Conservation (phyloP, 2,113 vertebrate species). For the Variabilichromis moorii region DNA sequence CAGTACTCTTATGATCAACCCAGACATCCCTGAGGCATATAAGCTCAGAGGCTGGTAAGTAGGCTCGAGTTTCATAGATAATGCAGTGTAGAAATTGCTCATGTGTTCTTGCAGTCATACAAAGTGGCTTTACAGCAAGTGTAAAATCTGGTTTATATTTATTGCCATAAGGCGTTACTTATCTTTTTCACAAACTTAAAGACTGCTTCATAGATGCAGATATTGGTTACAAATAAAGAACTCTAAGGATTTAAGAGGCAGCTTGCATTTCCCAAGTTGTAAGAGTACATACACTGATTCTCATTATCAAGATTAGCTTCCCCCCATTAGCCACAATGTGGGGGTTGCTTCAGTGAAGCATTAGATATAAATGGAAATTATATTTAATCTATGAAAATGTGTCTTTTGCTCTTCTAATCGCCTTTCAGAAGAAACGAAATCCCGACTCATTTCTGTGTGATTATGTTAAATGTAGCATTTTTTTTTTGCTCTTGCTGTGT, state of each 20-base stretch:
- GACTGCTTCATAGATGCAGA: neutral
- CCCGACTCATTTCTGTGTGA: conserved; percentile 11
- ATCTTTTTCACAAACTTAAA: neutral
- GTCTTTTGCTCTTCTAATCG: conserved; percentile 17
- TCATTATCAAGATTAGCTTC: conserved; percentile 57
- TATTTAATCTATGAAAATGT: conserved; percentile 38
- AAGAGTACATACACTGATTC: conserved; percentile 31
- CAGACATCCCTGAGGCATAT: conserved; percentile 91
- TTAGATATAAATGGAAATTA: conserved; percentile 55
- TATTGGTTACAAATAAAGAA: conserved; percentile 2
- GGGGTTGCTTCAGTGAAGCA: conserved; percentile 12
- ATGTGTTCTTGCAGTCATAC: neutral
- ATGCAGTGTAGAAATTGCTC: neutral
- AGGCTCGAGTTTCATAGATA: neutral
- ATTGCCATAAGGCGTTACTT: neutral
- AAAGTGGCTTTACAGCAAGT: neutral
- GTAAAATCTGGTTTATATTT: neutral
- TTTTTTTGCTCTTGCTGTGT: neutral
- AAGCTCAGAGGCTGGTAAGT: conserved; percentile 93
- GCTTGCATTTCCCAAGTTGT: conserved; percentile 33
- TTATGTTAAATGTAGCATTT: neutral
- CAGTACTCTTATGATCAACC: conserved; percentile 90
- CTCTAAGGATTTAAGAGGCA: neutral
- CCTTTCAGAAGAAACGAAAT: conserved; percentile 31
- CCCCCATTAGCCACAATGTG: conserved; percentile 36